Evolutionary conservation across 2,888 invertebrate species (phyloP), one percentile per base, ranked within the genome.

Genomic region (Beris chalybata): DNA sequence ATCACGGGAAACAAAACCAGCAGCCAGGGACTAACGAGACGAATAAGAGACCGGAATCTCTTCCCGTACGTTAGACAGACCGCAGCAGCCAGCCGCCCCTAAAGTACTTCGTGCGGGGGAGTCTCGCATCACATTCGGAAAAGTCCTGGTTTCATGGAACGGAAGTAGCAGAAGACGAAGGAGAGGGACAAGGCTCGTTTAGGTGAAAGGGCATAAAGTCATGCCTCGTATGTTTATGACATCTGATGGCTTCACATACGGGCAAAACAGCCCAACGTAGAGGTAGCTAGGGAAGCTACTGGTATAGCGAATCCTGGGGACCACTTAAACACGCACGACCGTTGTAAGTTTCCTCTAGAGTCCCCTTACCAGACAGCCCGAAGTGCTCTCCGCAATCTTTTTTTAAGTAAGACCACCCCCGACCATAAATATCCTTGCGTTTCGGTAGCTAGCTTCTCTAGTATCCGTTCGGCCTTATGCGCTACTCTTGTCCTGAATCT

Each of bases 281-380:
- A 9, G 5, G 9, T 38, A 38, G 38, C 38, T 9, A 7, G 38
- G 38, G 9, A 7, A 5, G 7, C 7, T 38, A 38, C 38, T 38
- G 50, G 29, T 50, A 43, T 61, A 61, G 52, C 50, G 50, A 61
- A 61, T 61, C 15, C 52, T 52, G 50, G 61, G 30, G 50, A 38
- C 45, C 50, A 61, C 61, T 61, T 61, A 50, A 61, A 50, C 61
- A 61, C 61, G 61, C 61, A 61, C 61, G 61, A 38, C 61, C 47
- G 61, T 50, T 61, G 61, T 50, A 61, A 61, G 50, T 61, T 61
- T 61, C 61, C 50, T 61, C 50, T 61, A 61, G 47, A 61, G 52
- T 38, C 61, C 61, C 50, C 61, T 61, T 61, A 61, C 22, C 31
- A 61, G 61, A 61, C 61, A 61, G 38, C 50, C 32, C 50, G 52